phyloP scores from a whole-genome alignment of 1,140 invertebrate genomes.

The Mycetomoellerius zeteki region DNA sequence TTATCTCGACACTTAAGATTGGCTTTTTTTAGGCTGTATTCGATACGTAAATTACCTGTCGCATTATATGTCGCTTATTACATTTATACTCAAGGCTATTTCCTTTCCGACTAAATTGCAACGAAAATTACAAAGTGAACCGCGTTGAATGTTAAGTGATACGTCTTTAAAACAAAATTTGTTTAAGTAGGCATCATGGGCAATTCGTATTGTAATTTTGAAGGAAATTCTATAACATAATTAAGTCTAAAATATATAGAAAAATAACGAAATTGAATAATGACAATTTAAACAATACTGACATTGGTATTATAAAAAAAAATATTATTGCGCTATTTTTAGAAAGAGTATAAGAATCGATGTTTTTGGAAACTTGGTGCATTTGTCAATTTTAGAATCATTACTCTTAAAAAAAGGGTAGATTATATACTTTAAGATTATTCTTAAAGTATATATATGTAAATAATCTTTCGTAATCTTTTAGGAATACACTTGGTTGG shows the following conservation, averaged over 20 bases:
- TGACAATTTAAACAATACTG: not conserved
- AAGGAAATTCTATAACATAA: not conserved
- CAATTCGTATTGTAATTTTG: not conserved
- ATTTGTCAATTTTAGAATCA: not conserved
- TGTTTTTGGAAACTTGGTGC: not conserved
- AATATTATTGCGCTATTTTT: not conserved
- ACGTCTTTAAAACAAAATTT: not conserved
- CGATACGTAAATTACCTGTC: conserved; percentile 32
- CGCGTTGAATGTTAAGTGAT: not conserved
- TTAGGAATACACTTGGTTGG: not conserved
- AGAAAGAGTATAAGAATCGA: not conserved
- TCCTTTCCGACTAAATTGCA: conserved; percentile 34
- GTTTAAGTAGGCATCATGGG: not conserved
- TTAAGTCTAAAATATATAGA: not conserved
- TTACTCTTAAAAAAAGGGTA: not conserved
- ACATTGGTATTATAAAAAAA: not conserved
- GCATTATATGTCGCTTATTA: conserved; percentile 67
- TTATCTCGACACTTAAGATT: conserved; percentile 67
- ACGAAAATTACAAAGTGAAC: conserved; percentile 7
- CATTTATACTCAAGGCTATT: conserved; percentile 49
- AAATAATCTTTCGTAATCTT: not conserved
- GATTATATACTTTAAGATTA: too few relatives aligned
- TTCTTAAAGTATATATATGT: not conserved
- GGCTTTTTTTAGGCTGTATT: not conserved
- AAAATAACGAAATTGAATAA: not conserved